A percentile compares a stretch with the other conserved stretches of the same genome.
Conservation (phyloP, 2,113 vertebrate genomes). For the Salvator merianae region DNA sequence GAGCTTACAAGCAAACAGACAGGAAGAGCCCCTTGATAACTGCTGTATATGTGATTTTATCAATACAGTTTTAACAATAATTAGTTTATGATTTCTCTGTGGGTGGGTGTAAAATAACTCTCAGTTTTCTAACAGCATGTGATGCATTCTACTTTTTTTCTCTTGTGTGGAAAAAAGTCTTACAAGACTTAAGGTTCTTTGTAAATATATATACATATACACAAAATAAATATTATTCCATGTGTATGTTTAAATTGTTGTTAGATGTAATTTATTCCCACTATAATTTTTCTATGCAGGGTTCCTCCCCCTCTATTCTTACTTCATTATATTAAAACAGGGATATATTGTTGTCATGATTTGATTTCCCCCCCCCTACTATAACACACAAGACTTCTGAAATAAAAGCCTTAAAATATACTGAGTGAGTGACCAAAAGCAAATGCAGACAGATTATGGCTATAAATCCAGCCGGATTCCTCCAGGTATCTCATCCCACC, state of each 20-base stretch:
- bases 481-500: not conserved
- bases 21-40: slow-evolving; percentile 42
- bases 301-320: slow-evolving; percentile 59
- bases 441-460: slow-evolving; percentile 52
- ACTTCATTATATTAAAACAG: slow-evolving; percentile 37
- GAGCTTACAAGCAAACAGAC: slow-evolving; percentile 30
- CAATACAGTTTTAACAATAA: slow-evolving; percentile 58
- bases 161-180: slow-evolving; percentile 33
- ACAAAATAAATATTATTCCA: slow-evolving; percentile 56
- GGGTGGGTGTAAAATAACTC: slow-evolving; percentile 19
- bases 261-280: slow-evolving; percentile 12
- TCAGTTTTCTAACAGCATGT: not conserved
- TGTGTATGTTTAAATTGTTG: slow-evolving; percentile 27
- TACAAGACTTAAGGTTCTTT: slow-evolving; percentile 51
- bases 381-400: slow-evolving; percentile 21
- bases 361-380: slow-evolving; percentile 17
- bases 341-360: slow-evolving; percentile 39
- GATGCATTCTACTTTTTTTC: not conserved
- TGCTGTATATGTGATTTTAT: slow-evolving; percentile 13
- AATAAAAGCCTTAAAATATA: slow-evolving; percentile 61
- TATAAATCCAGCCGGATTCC: slow-evolving; percentile 62
- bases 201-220: slow-evolving; percentile 38
- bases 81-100: slow-evolving; percentile 47
- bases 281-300: slow-evolving; percentile 34
- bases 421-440: slow-evolving; percentile 37